Base-by-base conservation (phyloP, 2,113 vertebrate species). In the Xenopus laevis region DNA sequence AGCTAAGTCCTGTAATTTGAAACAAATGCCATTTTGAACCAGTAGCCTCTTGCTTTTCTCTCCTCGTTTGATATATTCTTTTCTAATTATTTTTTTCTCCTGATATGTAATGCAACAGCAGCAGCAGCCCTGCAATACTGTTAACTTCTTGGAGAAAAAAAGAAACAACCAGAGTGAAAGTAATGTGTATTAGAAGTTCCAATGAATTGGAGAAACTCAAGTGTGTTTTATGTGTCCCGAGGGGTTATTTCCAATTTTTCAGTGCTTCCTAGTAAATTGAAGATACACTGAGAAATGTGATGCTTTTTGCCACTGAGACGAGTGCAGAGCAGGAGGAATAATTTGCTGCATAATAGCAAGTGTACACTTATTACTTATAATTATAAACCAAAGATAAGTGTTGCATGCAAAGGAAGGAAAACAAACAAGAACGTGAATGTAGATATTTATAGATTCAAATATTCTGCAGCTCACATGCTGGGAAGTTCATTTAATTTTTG, bases 121-220 rank as follows among this genome's bases (percentile, higher is more conserved):
- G 53, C 17, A n/a, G 17, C 16, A 55, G 16, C 4, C 15, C 53
- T 55, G 17, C 53, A 16, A 55, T 55, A 16, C 17, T 55, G 15
- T 55, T 53, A 16, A 55, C 17, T 55, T 55, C 53, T 55, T 55
- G 18, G 7, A 55, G 17, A 55, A n/a, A 50, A 27, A 55, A 55
- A 55, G 17, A n/a, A 55, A n/a, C 53, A 55, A 55, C 53, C 17
- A n/a, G 15, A 4, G 17, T 55, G 53, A 16, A 55, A 55, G 7
- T n/a, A 55, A 55, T n/a, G 53, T 55, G 53, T n/a, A 55, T 55
- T 55, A 55, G 7, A 55, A 55, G 7, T 55, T 55, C 16, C 53
- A 55, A 55, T 55, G 53, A 55, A 55, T n/a, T 55, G 53, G 53
- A 55, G 17, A n/a, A 55, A 55, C 53, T 55, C 15, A 55, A 55